A percentile compares a stretch with the other conserved stretches of the same genome.
Conservation (phyloP, 2,888 invertebrate species). For the Sialis lutaria region DNA sequence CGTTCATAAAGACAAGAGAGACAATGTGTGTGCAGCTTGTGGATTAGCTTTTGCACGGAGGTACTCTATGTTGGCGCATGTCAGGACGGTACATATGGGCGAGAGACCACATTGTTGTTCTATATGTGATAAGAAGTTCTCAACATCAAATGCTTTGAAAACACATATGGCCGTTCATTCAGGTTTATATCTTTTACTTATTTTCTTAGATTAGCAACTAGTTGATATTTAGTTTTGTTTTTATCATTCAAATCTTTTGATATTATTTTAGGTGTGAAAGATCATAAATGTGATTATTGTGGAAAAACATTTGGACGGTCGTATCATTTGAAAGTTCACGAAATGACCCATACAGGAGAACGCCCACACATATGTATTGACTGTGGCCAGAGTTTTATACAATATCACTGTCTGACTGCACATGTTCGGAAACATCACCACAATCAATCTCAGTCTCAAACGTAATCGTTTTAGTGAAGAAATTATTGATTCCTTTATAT, state of each 20-base stretch:
- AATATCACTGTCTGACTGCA: constrained; percentile 30
- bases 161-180: background rate
- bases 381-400: constrained; percentile 35
- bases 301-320: constrained; percentile 33
- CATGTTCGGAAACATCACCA: constrained; percentile 28
- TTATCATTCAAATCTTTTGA: too few species aligned
- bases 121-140: background rate
- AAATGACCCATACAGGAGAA: constrained; percentile 34
- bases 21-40: background rate
- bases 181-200: background rate
- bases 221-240: too few species aligned
- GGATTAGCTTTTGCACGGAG: background rate
- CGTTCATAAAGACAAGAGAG: background rate
- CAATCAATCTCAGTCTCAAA: too few species aligned
- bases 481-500: too few species aligned
- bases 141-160: background rate
- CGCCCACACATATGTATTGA: constrained; percentile 31
- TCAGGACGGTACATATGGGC: background rate
- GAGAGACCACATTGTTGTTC: background rate
- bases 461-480: too few species aligned
- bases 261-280: constrained; percentile 13
- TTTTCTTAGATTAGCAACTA: too few species aligned
- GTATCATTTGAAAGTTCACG: constrained; percentile 32
- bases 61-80: background rate
- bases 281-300: constrained; percentile 25